Percentiles rank a stretch among this genome's conserved stretches.
Conservation (phyloP, 1,140 invertebrate species). For the Bombyx mori region ASM3026992v2 NC_085134.1:5848501-5849000, state of each 20-base stretch:
- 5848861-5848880: conserved; percentile 41
- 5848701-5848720: no score
- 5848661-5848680: no score
- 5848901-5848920: conserved; percentile 67
- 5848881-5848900: conserved; percentile 58
- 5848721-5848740: not conserved
- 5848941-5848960: conserved; percentile 25
- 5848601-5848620: no score
- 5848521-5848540: no score
- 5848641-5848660: no score
- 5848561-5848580: no score
- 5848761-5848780: not conserved
- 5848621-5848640: no score
- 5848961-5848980: conserved; percentile 9
- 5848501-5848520: no score
- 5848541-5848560: no score
- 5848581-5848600: no score
- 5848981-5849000: conserved; percentile 8
- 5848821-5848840: not conserved
- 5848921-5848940: conserved; percentile 34
- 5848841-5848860: conserved; percentile 52
- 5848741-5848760: not conserved
- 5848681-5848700: no score
- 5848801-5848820: not conserved
- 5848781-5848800: not conserved